Evolutionary conservation across 2,888 invertebrate species (phyloP), one percentile per base, ranked within the genome.

Genomic region (Acleris literana): DNA sequence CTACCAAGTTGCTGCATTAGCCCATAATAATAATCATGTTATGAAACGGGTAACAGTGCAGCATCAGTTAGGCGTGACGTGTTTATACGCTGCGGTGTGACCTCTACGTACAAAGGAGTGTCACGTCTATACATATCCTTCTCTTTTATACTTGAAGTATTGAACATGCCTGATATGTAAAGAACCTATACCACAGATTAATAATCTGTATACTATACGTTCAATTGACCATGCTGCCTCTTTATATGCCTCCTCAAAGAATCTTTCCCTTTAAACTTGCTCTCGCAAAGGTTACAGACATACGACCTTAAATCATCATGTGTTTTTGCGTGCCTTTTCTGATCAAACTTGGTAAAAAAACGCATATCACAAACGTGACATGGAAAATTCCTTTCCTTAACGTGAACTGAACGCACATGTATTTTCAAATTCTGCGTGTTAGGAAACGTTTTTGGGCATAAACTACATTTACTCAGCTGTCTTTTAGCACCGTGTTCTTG

Each of bases 201-300:
- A n/a, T n/a, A n/a, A n/a, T n/a, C n/a, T n/a, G n/a, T n/a, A n/a
- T n/a, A n/a, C n/a, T n/a, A n/a, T 9, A 39, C 13, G 39, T 11
- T 39, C 13, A 39, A 11, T 39, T 53, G 22, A 1, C 61, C 52
- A 18, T 66, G 66, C 9, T 57, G 61, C 25, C 66, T 54, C 22
- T 68, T 69, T 16, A 68, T 25, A 63, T 69, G 69, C 22, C 69
- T 39, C 17, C 64, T 55, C 52, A 68, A 54, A 3, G 69, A 64
- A 9, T 69, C 68, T 39, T 69, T 69, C 13, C 58, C 68, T 18
- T 69, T 69, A 55, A 69, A 69, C 25, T 29, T 55, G n/a, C 51
- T 68, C 11, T 68, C 62, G 16, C 69, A 69, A 43, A 33, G n/a
- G 3, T 17, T 44, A 64, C 69, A 69, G 5, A 44, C 53, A 43